Evolutionary conservation across 2,888 invertebrate species (phyloP), one percentile per base, ranked within the genome.

Genomic region (Hirtodrosophila confusa): DNA sequence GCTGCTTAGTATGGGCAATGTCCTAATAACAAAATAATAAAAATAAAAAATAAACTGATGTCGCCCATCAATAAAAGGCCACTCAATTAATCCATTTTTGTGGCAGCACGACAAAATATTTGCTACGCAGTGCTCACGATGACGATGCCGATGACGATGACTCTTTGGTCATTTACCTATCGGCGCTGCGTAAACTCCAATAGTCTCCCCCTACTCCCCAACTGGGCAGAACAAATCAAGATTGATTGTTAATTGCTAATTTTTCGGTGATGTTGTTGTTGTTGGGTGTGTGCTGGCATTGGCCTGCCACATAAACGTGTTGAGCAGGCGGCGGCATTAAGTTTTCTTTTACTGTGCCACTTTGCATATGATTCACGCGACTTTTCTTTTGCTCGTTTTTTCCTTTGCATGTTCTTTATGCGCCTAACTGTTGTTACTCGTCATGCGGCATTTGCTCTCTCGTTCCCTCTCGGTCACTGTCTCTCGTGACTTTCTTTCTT

Each of bases 111-210:
- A 66, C 63, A 65, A 41, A 69, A 41, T 35, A 36, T 51, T 36
- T 41, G 39, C 55, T 43, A 47, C 53, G 47, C 54, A 37, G 12
- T 44, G 35, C 6, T 9, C 10, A 33, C 49, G 33, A 49, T 53
- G n/a, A 31, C 24, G 36, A 51, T 24, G 40, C 17, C 50, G 45
- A 27, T 58, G 62, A 33, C 55, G 60, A 69, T 71, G 65, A 58
- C 62, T 68, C 58, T 65, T 65, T 80, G 84, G 80, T 78, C 84
- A 84, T 84, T 80, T 84, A 84, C 84, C 80, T 84, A 70, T 75
- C 41, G 75, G 43, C 65, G 56, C 44, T 56, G 73, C 65, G 66
- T 71, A 69, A 64, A 61, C 35, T 50, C 27, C 39, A 48, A 57
- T 50, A 43, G 45, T 37, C 51, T 53, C 10, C 17, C 17, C 1